Percentiles rank a stretch among this genome's conserved stretches.
phyloP scores from a whole-genome alignment of 2,797 vertebrate genomes.

The Syncerus caffer region DNA sequence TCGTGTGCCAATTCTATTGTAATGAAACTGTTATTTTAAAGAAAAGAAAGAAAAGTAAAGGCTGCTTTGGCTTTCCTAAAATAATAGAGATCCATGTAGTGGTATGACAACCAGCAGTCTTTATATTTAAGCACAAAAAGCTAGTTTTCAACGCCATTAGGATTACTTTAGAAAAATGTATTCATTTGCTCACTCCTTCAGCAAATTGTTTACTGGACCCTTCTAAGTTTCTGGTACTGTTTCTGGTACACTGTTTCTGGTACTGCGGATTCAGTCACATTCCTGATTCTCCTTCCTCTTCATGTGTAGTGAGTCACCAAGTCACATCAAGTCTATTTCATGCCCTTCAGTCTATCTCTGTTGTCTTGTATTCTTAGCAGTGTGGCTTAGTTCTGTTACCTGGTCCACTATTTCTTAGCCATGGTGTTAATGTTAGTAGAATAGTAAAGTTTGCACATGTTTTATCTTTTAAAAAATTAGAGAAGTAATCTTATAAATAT shows the following conservation, averaged over 20 bases:
- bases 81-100: background rate
- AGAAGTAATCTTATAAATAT: background rate
- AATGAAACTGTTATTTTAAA: background rate
- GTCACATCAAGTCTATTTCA: background rate
- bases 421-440: background rate
- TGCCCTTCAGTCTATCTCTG: background rate
- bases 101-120: background rate
- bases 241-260: background rate
- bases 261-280: background rate
- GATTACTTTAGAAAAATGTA: background rate
- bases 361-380: background rate
- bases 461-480: background rate
- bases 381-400: background rate
- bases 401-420: background rate
- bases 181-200: background rate
- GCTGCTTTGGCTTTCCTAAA: background rate
- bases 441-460: background rate
- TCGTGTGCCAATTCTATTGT: background rate
- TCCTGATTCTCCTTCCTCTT: background rate
- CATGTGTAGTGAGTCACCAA: background rate
- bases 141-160: background rate
- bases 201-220: background rate
- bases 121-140: slow-evolving; percentile 4
- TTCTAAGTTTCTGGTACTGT: background rate
- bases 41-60: background rate